A percentile compares a stretch with the other conserved stretches of the same genome.
These are phyloP conservation scores for Drosophila robusta DNA, from an alignment of 2,888 invertebrate species.

Conservation along the genomic window DNA sequence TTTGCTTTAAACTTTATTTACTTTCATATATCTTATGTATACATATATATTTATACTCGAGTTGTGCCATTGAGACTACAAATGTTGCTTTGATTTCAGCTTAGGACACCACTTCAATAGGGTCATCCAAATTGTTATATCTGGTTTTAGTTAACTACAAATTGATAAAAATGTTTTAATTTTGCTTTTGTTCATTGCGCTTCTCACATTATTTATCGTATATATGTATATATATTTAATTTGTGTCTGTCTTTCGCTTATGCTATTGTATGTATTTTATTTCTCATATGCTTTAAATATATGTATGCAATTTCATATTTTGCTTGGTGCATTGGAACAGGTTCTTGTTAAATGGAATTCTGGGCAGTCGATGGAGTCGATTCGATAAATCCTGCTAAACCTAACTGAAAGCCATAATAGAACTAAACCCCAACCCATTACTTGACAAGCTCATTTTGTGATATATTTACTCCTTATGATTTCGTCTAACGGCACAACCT, in stretches of 20 bases:
- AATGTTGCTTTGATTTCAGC: slow-evolving; percentile 77
- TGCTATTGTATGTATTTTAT: slow-evolving; percentile 30
- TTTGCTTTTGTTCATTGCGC: slow-evolving; percentile 22
- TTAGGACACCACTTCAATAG: slow-evolving; percentile 22
- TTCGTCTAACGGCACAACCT: slow-evolving; percentile 39
- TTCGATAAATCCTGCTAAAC: slow-evolving; percentile 1
- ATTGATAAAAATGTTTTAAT: slow-evolving; percentile 58
- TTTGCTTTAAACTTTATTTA: slow-evolving; percentile 28
- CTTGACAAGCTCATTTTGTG: slow-evolving; percentile 7
- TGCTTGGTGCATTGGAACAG: slow-evolving; percentile 54
- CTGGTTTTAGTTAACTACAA: slow-evolving; percentile 45
- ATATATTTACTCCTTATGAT: slow-evolving; percentile 8
- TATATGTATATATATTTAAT: slow-evolving; percentile 15
- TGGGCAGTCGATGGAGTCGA: slow-evolving; percentile 41
- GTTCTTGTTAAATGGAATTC: neutral
- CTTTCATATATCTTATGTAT: slow-evolving; percentile 41
- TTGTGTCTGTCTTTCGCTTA: slow-evolving; percentile 33
- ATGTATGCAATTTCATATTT: slow-evolving; percentile 42
- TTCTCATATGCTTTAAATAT: slow-evolving; percentile 64
- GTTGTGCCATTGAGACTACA: slow-evolving; percentile 68
- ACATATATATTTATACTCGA: slow-evolving; percentile 41
- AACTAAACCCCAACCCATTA: slow-evolving; percentile 4
- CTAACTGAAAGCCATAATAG: slow-evolving; percentile 14
- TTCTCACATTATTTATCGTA: slow-evolving; percentile 21
- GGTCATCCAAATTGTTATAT: slow-evolving; percentile 21